Evolutionary conservation across 2,888 invertebrate species (phyloP).

Genomic region (Mythimna lalbum): DNA sequence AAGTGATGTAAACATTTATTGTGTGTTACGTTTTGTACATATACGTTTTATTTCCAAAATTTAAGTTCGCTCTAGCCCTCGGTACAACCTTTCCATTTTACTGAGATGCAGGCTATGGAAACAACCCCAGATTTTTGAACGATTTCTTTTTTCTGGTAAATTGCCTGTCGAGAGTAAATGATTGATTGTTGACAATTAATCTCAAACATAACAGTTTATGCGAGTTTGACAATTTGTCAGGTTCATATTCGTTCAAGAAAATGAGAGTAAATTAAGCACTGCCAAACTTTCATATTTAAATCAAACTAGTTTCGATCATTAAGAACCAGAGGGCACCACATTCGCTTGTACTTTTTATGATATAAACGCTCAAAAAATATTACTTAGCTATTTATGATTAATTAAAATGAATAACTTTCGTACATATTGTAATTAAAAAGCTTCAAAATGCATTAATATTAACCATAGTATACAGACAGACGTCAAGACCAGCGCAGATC

Average conservation of each 20-base stretch:
- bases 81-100: not conserved
- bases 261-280: not conserved
- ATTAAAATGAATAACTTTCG: not conserved
- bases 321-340: slow-evolving; percentile 15
- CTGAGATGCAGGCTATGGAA: slow-evolving; percentile 1
- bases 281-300: not conserved
- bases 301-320: slow-evolving; percentile 18
- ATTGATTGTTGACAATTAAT: too few species aligned
- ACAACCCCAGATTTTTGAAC: not conserved
- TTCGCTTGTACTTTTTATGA: slow-evolving; percentile 17
- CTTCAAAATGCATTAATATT: not conserved
- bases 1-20: slow-evolving; percentile 15
- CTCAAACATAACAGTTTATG: not conserved
- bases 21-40: slow-evolving; percentile 10
- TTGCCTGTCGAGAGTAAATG: not conserved
- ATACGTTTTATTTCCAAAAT: not conserved
- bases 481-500: not conserved
- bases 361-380: slow-evolving; percentile 25
- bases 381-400: not conserved
- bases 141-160: not conserved
- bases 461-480: slow-evolving; percentile 2
- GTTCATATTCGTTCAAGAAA: not conserved
- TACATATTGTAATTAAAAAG: not conserved
- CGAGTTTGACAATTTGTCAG: not conserved
- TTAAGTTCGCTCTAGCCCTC: not conserved